phyloP scores from a whole-genome alignment of 1,140 invertebrate genomes.

The Rhynchophorus ferrugineus region DNA sequence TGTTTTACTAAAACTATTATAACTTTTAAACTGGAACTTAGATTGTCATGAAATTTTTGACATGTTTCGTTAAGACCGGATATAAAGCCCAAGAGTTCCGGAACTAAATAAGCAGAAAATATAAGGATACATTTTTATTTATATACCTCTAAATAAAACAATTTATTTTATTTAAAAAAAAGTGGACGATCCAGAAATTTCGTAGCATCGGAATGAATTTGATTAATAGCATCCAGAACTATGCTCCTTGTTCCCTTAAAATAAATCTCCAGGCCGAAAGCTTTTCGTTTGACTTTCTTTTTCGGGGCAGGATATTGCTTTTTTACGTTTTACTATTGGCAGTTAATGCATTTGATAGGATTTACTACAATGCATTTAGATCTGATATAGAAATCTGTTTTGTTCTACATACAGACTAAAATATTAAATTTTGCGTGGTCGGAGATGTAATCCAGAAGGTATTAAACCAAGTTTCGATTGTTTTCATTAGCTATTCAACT shows the following conservation, averaged over 20 bases:
- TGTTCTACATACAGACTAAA: too few species aligned
- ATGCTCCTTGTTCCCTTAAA: not conserved
- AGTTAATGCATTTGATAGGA: not conserved
- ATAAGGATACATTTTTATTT: not conserved
- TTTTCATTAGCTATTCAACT: too few species aligned
- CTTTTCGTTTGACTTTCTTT: not conserved
- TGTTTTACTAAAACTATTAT: too few species aligned
- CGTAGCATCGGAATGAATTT: not conserved
- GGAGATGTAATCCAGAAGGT: too few species aligned
- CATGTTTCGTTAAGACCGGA: too few species aligned
- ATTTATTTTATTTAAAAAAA: not conserved
- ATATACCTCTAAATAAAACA: not conserved
- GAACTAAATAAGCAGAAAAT: too few species aligned
- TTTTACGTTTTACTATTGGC: not conserved
- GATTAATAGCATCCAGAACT: not conserved
- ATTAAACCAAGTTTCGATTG: too few species aligned
- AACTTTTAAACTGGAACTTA: too few species aligned
- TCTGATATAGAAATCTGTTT: not conserved
- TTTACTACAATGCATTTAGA: not conserved
- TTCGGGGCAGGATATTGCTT: not conserved
- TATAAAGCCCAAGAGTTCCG: too few species aligned
- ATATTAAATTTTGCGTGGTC: too few species aligned
- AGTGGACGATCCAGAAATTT: not conserved
- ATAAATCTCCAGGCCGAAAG: not conserved
- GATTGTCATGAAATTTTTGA: too few species aligned